Conservation (phyloP, 2,797 vertebrate species). For the Knipowitschia caucasica region DNA sequence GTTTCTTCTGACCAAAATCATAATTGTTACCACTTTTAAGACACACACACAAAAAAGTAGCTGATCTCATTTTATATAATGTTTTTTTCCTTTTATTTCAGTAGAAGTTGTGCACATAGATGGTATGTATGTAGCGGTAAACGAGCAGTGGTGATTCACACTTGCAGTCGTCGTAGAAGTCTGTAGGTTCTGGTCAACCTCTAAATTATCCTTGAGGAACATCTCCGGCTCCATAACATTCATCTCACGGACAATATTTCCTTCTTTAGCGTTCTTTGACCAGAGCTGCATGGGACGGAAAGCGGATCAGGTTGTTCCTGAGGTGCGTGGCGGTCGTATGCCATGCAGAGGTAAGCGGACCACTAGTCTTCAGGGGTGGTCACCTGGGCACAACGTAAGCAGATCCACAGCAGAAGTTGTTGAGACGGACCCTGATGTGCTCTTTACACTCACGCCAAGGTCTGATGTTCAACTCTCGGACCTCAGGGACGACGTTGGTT, state of each 20-base stretch:
- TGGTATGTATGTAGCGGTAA: constrained; percentile 64
- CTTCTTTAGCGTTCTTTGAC: constrained; percentile 69
- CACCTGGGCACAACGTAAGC: constrained; percentile 66
- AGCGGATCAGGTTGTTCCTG: constrained; percentile 55
- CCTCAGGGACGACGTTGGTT: constrained; percentile 71
- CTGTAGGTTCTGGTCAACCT: constrained; percentile 68
- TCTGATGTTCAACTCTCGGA: constrained; percentile 68
- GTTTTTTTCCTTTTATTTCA: too few relatives aligned
- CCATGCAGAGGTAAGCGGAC: constrained; percentile 74
- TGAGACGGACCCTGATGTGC: constrained; percentile 63
- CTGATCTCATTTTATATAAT: too few relatives aligned
- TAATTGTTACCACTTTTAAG: too few relatives aligned
- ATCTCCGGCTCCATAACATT: constrained; percentile 62
- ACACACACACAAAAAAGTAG: too few relatives aligned
- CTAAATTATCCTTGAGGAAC: constrained; percentile 56
- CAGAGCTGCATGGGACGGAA: constrained; percentile 57
- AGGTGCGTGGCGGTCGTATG: constrained; percentile 67
- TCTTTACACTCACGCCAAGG: constrained; percentile 64
- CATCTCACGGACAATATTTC: constrained; percentile 62
- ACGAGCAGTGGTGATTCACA: constrained; percentile 71
- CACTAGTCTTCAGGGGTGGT: constrained; percentile 70
- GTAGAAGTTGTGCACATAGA: too few relatives aligned
- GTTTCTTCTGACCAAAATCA: too few relatives aligned
- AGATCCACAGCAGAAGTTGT: constrained; percentile 68
- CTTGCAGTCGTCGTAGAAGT: constrained; percentile 72